Evolutionary conservation across 2,888 invertebrate genomes (phyloP).

Genomic region (Sclerodermus sp.): DNA sequence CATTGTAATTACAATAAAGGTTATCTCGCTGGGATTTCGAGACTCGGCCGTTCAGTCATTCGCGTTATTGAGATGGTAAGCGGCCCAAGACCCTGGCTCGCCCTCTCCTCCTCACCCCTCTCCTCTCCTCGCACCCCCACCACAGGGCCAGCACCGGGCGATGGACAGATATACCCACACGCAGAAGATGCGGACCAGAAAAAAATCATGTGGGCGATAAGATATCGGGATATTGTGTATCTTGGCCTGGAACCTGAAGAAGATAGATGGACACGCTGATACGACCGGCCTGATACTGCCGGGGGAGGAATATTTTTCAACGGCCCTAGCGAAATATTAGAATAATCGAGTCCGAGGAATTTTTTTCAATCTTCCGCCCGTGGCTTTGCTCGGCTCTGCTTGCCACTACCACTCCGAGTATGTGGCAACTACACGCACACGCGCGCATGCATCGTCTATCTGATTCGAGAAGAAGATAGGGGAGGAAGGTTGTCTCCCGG

Average conservation of each 20-base stretch:
- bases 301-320: no score
- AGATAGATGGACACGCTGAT: constrained; percentile 22
- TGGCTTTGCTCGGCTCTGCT: no score
- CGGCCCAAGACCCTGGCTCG: constrained; percentile 21
- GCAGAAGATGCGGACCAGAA: constrained; percentile 12
- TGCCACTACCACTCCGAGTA: no score
- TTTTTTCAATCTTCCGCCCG: no score
- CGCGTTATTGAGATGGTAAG: constrained; percentile 50
- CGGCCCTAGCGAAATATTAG: no score
- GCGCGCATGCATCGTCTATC: no score
- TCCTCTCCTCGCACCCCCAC: background rate
- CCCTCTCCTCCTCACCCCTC: constrained; percentile 11
- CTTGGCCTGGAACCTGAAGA: constrained; percentile 26
- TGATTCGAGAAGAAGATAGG: no score
- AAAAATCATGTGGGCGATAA: constrained; percentile 37
- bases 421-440: no score
- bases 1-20: constrained; percentile 55
- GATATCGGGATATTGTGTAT: constrained; percentile 37
- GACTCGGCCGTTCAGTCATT: constrained; percentile 38
- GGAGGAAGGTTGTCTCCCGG: no score
- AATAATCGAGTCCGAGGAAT: no score
- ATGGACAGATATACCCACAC: background rate
- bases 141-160: background rate
- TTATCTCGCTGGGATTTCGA: constrained; percentile 49
- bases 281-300: no score